phyloP scores from a whole-genome alignment of 1,140 invertebrate genomes.

The Dryas iulia region DNA sequence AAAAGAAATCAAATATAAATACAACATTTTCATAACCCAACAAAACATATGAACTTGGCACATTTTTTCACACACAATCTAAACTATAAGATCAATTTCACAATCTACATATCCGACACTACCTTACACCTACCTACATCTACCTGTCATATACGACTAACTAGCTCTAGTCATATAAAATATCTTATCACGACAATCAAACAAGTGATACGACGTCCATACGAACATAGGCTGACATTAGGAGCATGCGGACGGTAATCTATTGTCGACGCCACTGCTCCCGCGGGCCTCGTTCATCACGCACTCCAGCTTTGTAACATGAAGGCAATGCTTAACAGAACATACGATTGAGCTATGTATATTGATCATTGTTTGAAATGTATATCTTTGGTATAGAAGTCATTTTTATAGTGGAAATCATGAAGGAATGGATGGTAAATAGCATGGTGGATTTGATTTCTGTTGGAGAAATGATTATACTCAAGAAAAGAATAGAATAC shows the following conservation, averaged over 20 bases:
- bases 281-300: slow-evolving; percentile 21
- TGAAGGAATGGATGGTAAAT: too few relatives aligned
- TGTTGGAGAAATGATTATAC: too few relatives aligned
- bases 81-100: too few relatives aligned
- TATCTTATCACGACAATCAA: neutral
- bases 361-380: neutral
- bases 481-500: too few relatives aligned
- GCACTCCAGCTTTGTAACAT: neutral
- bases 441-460: too few relatives aligned
- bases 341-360: neutral
- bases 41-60: too few relatives aligned
- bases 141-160: neutral
- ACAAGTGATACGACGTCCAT: neutral
- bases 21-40: too few relatives aligned
- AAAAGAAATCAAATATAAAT: too few relatives aligned
- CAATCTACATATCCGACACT: too few relatives aligned
- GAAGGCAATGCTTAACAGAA: slow-evolving; percentile 1
- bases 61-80: too few relatives aligned
- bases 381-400: neutral
- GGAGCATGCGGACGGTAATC: slow-evolving; percentile 18
- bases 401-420: too few relatives aligned
- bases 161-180: neutral
- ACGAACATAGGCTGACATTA: neutral
- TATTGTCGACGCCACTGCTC: slow-evolving; percentile 21
- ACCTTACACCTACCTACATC: too few relatives aligned